Conservation (phyloP, 2,113 vertebrate genomes). For the Oenanthe melanoleuca region DNA sequence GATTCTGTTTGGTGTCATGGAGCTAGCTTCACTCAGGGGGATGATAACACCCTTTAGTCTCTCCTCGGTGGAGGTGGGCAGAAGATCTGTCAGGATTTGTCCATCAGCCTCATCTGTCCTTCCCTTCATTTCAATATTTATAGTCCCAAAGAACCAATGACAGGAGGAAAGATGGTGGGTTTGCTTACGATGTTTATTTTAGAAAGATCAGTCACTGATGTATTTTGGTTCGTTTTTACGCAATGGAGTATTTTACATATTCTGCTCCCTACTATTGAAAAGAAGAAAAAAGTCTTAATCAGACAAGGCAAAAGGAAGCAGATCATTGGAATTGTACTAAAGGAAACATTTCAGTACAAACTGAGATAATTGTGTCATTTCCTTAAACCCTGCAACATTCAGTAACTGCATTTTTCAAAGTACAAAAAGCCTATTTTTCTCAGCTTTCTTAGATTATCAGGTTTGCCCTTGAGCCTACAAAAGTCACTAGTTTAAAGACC, state of each 20-base stretch:
- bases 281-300: neutral
- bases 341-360: neutral
- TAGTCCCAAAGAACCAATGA: neutral
- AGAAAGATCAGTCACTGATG: neutral
- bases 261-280: neutral
- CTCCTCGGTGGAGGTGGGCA: neutral
- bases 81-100: neutral
- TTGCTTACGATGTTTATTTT: accelerated
- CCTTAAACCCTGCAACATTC: neutral
- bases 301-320: neutral
- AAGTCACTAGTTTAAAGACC: neutral
- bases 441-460: neutral
- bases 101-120: neutral
- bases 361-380: neutral
- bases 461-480: neutral
- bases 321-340: neutral
- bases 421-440: slow-evolving; percentile 12
- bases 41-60: neutral
- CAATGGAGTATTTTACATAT: neutral
- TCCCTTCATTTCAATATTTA: neutral
- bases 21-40: neutral
- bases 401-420: slow-evolving; percentile 3
- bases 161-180: neutral
- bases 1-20: neutral
- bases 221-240: neutral